A percentile compares a stretch with the other conserved stretches of the same genome.
These are phyloP conservation scores for Reticulitermes lucifugus DNA, from an alignment of 2,888 invertebrate species.

Conservation along the genomic window DNA sequence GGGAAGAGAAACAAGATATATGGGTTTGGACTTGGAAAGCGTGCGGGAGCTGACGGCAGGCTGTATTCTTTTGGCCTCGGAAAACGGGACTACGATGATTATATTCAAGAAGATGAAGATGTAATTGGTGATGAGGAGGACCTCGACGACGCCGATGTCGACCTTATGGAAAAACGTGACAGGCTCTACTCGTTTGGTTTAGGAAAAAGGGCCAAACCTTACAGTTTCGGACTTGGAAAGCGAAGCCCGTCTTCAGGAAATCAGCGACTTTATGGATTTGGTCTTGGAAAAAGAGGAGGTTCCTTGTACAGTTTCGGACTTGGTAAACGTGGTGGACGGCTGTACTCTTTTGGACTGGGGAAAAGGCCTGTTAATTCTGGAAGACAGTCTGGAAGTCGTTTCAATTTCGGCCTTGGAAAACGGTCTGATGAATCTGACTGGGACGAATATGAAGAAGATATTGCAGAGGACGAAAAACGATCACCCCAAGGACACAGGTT, in stretches of 20 bases:
- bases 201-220: constrained; percentile 71
- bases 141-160: constrained; percentile 30
- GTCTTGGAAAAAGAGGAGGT: constrained; percentile 52
- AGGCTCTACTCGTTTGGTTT: constrained; percentile 57
- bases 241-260: constrained; percentile 61
- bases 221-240: constrained; percentile 79
- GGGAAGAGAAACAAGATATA: constrained; percentile 68
- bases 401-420: constrained; percentile 53
- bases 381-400: constrained; percentile 43
- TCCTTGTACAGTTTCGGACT: constrained; percentile 68
- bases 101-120: constrained; percentile 57
- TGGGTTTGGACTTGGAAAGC: constrained; percentile 77
- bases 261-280: constrained; percentile 52
- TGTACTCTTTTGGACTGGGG: constrained; percentile 51
- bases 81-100: constrained; percentile 57
- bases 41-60: constrained; percentile 61
- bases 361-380: constrained; percentile 43
- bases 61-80: constrained; percentile 56
- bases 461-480: constrained; percentile 45
- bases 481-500: constrained; percentile 44
- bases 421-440: constrained; percentile 33
- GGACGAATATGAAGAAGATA: constrained; percentile 26
- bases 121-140: constrained; percentile 38
- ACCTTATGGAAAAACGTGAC: constrained; percentile 50
- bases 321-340: constrained; percentile 64